Evolutionary conservation across 2,888 invertebrate species (phyloP), one percentile per base, ranked within the genome.

Genomic region (Blomia tropicalis): DNA sequence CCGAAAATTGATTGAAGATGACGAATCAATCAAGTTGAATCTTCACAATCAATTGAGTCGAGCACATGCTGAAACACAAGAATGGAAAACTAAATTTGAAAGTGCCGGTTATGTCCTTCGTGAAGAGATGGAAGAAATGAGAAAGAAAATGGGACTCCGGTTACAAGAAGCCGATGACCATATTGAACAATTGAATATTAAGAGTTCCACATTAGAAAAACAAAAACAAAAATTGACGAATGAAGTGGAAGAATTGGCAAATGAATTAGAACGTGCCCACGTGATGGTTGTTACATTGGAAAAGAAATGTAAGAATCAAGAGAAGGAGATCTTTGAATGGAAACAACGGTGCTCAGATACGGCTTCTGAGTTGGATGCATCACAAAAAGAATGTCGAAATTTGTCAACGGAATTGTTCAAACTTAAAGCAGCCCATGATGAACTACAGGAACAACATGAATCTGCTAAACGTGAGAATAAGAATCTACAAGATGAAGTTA

Each of bases 251-350:
- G 79, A 80, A 69, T 74, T 78, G 67, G 73, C 75, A 69, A 75
- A 78, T 59, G 79, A 79, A 68, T 76, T 78, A 65, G 79, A 79
- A 59, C 66, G 65, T 74, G 92, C 95, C 70, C 89, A 90, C 70
- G 85, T 89, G 60, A 85, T 91, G 74, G 92, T 95, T 76, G 87
- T 87, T 74, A 89, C 91, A 69, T 88, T 96, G 73, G 96, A 98
- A 78, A 96, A 98, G 89, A 96, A 93, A 79, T 95, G 96, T 80
- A 93, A 95, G 80, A 90, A 90, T 70, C 96, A 98, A 82, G 98
- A 99, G 82, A 95, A 96, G 81, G 93, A 95, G 79, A 88, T 98
- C 75, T 87, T 90, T 71, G 98, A 98, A 84, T 99, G 98, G 98
- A 95, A 96, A 79, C 86, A 92, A 80, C 98, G 96, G 82, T 89